Conservation (phyloP, 2,113 vertebrate species). For the Stegostoma tigrinum region DNA sequence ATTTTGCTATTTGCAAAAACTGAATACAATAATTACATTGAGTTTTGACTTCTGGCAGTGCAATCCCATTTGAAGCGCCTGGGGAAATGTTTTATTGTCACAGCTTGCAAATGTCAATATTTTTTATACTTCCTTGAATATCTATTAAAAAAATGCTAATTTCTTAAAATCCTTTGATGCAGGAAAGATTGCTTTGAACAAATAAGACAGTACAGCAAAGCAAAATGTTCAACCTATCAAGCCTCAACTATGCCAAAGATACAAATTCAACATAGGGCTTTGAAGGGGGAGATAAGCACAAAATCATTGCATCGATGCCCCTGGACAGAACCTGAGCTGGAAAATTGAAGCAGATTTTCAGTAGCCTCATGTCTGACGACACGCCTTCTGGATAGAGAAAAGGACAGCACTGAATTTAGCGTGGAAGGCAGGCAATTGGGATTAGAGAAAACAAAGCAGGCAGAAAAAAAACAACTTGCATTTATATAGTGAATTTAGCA, state of each 20-base stretch:
- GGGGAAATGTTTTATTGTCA: not conserved
- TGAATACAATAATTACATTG: not conserved
- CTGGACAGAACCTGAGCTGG: not conserved
- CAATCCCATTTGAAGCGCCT: not conserved
- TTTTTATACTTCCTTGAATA: constrained; percentile 7
- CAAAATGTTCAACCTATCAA: not conserved
- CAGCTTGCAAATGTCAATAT: not conserved
- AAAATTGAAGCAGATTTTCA: too few relatives aligned
- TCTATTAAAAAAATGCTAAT: not conserved
- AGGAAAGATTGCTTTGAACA: not conserved
- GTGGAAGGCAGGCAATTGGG: not conserved
- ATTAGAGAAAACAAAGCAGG: not conserved
- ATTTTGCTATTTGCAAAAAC: not conserved
- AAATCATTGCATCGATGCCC: not conserved
- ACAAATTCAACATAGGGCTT: not conserved
- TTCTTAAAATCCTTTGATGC: not conserved
- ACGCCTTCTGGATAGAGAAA: not conserved
- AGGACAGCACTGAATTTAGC: not conserved
- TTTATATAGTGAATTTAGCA: not conserved
- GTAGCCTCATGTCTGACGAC: not conserved
- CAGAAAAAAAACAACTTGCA: not conserved
- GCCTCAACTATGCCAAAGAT: not conserved
- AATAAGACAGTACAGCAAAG: not conserved
- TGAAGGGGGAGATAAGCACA: not conserved
- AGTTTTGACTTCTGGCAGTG: not conserved